These are phyloP conservation scores for Chloebia gouldiae DNA, from an alignment of 2,113 vertebrate species.

Conservation along the genomic window DNA sequence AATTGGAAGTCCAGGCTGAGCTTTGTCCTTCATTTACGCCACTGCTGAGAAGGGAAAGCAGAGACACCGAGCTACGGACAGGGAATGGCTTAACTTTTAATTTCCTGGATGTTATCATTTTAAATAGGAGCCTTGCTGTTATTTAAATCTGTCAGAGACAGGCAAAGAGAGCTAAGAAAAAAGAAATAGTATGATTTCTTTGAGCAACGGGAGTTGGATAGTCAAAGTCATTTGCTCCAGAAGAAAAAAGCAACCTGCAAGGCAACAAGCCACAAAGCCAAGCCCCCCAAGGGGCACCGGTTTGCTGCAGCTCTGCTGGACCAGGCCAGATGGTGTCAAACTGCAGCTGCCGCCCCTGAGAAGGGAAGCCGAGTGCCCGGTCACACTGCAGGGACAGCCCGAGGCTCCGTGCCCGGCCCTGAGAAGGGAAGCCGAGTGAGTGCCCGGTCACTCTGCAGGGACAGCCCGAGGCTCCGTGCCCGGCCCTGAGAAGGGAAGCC, in stretches of 20 bases:
- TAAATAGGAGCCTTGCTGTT: constrained; percentile 3
- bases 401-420: no score
- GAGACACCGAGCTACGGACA: not conserved
- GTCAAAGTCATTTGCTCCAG: not conserved
- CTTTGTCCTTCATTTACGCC: not conserved
- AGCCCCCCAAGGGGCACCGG: not conserved
- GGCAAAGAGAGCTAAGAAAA: not conserved
- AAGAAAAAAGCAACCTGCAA: not conserved
- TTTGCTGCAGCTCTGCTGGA: not conserved
- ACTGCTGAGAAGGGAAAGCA: not conserved
- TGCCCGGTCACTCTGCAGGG: fast-evolving
- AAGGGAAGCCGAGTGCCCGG: not conserved
- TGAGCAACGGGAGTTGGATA: not conserved
- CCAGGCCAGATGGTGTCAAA: not conserved
- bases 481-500: not conserved
- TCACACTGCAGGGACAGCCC: fast-evolving
- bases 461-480: not conserved
- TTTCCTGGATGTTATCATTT: constrained; percentile 57
- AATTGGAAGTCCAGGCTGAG: constrained; percentile 21
- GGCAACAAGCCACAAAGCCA: not conserved
- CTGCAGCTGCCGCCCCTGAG: not conserved
- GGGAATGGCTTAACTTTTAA: constrained; percentile 39
- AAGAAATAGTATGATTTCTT: not conserved
- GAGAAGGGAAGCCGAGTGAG: no score
- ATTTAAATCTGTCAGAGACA: constrained; percentile 46